Conservation (phyloP, 2,797 vertebrate genomes). For the Mus minutoides region DNA sequence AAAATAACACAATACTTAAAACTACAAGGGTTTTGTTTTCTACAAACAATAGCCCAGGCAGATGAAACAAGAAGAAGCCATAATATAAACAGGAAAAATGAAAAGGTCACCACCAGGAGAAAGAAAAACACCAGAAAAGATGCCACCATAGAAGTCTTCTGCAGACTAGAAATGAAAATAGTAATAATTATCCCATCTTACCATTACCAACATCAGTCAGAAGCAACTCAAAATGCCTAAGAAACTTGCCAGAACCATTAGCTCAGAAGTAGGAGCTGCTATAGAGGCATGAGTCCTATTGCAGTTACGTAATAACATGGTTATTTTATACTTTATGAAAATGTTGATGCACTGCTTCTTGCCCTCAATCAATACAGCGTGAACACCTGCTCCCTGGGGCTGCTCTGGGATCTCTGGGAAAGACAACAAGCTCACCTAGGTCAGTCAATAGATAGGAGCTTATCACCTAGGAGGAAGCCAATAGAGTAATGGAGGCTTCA, state of each 20-base stretch:
- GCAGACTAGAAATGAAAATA: background rate
- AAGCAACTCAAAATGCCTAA: background rate
- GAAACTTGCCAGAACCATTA: background rate
- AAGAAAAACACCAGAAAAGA: background rate
- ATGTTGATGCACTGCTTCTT: background rate
- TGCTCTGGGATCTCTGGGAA: accelerated
- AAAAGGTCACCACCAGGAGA: background rate
- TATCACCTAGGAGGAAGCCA: background rate
- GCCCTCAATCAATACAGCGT: background rate
- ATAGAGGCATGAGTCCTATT: background rate
- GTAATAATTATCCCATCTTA: background rate
- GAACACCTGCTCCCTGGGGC: background rate
- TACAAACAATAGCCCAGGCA: background rate
- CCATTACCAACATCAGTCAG: background rate
- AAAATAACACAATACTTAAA: background rate
- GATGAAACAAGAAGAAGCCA: background rate
- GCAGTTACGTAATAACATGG: background rate
- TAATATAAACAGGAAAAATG: background rate
- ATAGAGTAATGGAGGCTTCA: background rate
- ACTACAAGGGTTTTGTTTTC: background rate
- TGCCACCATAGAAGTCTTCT: background rate
- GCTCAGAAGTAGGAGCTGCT: background rate
- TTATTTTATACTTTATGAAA: background rate
- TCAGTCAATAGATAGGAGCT: background rate
- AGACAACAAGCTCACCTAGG: background rate